Conservation (phyloP, 2,888 invertebrate genomes). For the Rhagonycha fulva region DNA sequence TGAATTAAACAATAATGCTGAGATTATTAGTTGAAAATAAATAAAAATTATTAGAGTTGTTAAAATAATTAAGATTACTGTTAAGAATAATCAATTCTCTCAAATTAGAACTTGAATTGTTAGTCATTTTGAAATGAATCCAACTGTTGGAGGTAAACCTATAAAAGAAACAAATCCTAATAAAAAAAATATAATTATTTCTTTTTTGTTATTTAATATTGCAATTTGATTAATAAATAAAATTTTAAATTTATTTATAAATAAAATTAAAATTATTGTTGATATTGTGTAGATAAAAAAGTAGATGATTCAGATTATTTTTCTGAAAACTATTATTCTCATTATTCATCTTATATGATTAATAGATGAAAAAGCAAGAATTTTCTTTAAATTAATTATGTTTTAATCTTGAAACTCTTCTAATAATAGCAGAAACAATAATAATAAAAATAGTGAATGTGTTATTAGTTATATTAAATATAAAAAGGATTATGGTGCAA, state of each 20-base stretch:
- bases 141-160: conserved; percentile 63
- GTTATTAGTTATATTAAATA: conserved; percentile 48
- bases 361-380: conserved; percentile 67
- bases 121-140: conserved; percentile 67
- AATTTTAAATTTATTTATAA: conserved; percentile 20
- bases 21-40: conserved; percentile 61
- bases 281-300: conserved; percentile 6
- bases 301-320: conserved; percentile 37
- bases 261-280: neutral
- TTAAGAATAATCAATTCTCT: conserved; percentile 54
- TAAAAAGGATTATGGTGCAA: conserved; percentile 63
- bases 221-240: conserved; percentile 60
- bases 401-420: conserved; percentile 59
- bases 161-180: conserved; percentile 63
- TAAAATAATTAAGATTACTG: conserved; percentile 57
- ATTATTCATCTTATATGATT: conserved; percentile 63
- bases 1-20: conserved; percentile 58
- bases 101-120: conserved; percentile 59
- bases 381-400: conserved; percentile 56
- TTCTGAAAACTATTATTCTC: conserved; percentile 32
- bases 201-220: conserved; percentile 49
- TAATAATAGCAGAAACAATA: conserved; percentile 56
- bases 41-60: conserved; percentile 62
- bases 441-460: conserved; percentile 55
- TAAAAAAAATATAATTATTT: conserved; percentile 59